Evolutionary conservation across 2,797 vertebrate species (phyloP).

Genomic region (Melanotaenia boesemani): DNA sequence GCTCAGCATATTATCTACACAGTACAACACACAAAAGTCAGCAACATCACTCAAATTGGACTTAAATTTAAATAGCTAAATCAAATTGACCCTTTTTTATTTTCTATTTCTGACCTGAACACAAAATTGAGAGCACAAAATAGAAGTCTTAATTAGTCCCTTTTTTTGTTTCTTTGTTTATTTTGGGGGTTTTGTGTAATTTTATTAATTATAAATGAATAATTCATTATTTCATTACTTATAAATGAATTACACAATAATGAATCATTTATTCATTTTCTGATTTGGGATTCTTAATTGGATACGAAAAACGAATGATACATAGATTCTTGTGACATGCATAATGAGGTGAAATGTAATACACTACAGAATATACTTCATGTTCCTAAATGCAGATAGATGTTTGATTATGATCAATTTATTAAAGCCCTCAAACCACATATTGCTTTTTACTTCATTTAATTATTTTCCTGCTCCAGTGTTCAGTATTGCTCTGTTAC

Average conservation of each 20-base stretch:
- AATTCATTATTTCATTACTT: not conserved
- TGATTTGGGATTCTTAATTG: not conserved
- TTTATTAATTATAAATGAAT: not conserved
- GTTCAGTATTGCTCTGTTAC: constrained; percentile 10
- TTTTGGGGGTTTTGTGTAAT: not conserved
- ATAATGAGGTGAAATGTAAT: constrained; percentile 16
- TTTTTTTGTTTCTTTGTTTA: not conserved
- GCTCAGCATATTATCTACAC: too few species aligned
- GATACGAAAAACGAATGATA: not conserved
- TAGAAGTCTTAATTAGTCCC: not conserved
- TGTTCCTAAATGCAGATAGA: constrained; percentile 17
- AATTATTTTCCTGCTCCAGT: constrained; percentile 13
- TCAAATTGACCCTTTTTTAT: not conserved
- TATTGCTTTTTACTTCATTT: not conserved
- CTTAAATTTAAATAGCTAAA: not conserved
- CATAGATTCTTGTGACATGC: constrained; percentile 18
- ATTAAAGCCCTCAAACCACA: constrained; percentile 25
- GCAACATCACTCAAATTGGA: not conserved
- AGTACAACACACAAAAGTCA: not conserved
- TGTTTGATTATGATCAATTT: constrained; percentile 23
- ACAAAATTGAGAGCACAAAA: not conserved
- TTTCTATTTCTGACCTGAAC: not conserved
- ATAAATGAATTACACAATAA: not conserved
- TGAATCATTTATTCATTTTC: not conserved
- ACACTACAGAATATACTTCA: constrained; percentile 9